Base-by-base conservation (phyloP, 35 echinoderm and acorn worm species). In the Heliocidaris erythrogramma region DNA sequence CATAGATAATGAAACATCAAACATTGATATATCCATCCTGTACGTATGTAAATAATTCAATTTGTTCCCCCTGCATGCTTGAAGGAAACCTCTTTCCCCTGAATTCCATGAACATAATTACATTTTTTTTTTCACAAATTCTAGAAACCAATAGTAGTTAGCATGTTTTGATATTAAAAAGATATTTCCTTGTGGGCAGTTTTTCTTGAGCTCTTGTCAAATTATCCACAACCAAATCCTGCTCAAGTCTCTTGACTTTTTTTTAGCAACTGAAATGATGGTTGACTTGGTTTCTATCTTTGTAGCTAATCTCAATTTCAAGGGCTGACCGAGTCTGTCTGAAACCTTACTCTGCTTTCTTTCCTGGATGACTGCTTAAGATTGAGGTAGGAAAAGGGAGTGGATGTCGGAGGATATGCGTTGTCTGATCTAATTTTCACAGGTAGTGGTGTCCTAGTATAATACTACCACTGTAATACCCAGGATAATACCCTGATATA, bases 381-480 rank as follows among this genome's bases (percentile, higher is more conserved):
- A 21, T 78, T 78, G 65, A 78, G 65, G 27, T n/a, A 78, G 65
- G 65, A 78, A 78, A 78, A 78, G 65, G 65, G 65, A 78, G 65
- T 78, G 65, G 14, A 78, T 78, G 27, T 5, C 65, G n/a, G 27
- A 78, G 65, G 65, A 78, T 78, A 78, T 78, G 65, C 65, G 65
- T 78, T 27, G 65, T 78, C 65, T 78, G 65, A 78, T 78, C 65
- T 78, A 78, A 78, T 78, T 78, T 78, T 78, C 65, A 78, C 65
- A 78, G 65, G 65, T 78, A 56, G 65, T 18, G 65, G 27, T 78
- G 65, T 78, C 65, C 2, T 78, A 78, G 65, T 56, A 11, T 56
- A 56, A 56, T 56, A 56, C 52, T 56, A 13, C 14, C 9, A 56
- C 8, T 78, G 27, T 78, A 21, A 78, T 78, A 78, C 65, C 65